Base-by-base conservation (phyloP, 2,888 invertebrate species). In the Mimachlamys varia region DNA sequence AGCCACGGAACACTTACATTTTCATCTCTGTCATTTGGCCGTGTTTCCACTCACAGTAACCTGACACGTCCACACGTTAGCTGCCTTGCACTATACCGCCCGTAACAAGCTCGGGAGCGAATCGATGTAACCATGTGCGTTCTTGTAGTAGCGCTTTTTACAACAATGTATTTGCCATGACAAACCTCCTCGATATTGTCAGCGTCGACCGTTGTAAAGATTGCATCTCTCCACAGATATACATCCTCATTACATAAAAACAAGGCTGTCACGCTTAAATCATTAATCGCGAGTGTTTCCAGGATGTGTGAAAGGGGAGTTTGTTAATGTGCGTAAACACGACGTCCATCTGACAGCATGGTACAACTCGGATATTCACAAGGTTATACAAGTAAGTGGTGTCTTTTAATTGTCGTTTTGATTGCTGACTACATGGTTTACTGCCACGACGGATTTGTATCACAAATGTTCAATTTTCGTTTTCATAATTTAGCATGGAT, bases 11-110 rank as follows among this genome's bases (percentile, higher is more conserved):
- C 76, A 76, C 76, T 76, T 76, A 76, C 76, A 76, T 76, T 76
- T 76, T 76, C 76, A 76, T 76, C 76, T 76, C 76, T 76, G 76
- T 76, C 76, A 76, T 33, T 76, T 76, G 76, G 76, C 33, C 76
- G 76, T 33, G 33, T 76, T 76, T 33, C 76, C 76, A 44, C 44
- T 10, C 76, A 12, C 22, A 19, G 27, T 76, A 76, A 76, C 76
- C 76, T 76, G 76, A 76, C 76, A 76, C 76, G 76, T 76, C 27
- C 76, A 76, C 22, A 33, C 76, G 76, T 33, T 27, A 76, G 76
- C 76, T 15, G 76, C 76, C 33, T 33, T 76, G 10, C 33, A 33
- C 76, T 7, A 76, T 27, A 76, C 33, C 76, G 76, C 76, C 76
- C 33, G 13, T 76, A 76, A 76, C 76, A 76, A 76, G 76, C 76